Evolutionary conservation across 2,113 vertebrate species (phyloP).

Genomic region (Nansenia antarctica): DNA sequence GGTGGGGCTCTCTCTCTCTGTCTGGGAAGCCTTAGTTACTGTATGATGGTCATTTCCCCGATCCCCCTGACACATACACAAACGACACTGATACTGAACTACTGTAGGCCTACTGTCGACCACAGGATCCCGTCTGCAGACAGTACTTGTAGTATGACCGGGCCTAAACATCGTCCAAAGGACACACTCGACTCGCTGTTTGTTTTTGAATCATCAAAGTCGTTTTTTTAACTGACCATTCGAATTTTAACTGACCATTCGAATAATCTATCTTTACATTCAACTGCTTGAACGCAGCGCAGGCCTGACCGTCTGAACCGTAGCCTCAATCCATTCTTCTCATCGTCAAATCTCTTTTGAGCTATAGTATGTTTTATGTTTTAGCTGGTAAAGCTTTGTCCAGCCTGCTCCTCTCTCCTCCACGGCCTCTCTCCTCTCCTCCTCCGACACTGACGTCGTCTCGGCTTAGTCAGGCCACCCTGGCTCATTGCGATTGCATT

Average conservation of each 20-base stretch:
- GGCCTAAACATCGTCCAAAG: background rate
- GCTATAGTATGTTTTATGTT: too few species aligned
- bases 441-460: conserved; percentile 28
- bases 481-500: conserved; percentile 38
- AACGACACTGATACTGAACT: background rate
- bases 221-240: too few species aligned
- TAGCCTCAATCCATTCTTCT: too few species aligned
- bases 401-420: conserved; percentile 17
- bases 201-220: background rate
- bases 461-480: conserved; percentile 26
- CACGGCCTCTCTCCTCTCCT: conserved; percentile 21
- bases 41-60: conserved; percentile 23
- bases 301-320: too few species aligned
- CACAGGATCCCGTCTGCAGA: background rate
- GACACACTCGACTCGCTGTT: background rate
- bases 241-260: too few species aligned
- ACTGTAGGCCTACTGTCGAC: background rate
- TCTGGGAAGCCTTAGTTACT: conserved; percentile 19
- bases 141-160: background rate
- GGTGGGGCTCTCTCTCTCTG: background rate
- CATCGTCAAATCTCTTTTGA: too few species aligned
- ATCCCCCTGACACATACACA: conserved; percentile 1
- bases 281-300: too few species aligned
- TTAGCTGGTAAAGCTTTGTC: background rate
- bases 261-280: too few species aligned